Base-by-base conservation (phyloP, 2,888 invertebrate species). In the Ferdinandea cuprea region DNA sequence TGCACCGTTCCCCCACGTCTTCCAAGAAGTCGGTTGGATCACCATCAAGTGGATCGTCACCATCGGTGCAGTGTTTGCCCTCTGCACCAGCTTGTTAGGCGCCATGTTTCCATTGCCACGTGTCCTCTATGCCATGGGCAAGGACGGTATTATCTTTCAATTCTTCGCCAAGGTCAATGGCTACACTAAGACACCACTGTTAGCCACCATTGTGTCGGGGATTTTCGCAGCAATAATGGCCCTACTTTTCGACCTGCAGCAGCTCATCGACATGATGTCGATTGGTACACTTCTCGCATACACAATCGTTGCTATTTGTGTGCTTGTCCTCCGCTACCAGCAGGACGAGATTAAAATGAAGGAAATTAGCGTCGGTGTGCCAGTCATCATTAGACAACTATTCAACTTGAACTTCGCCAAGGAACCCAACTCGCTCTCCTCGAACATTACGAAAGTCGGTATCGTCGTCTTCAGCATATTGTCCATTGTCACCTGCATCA, bases 221-320 rank as follows among this genome's bases (percentile, higher is more conserved):
- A 85, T 95, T 9, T 91, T 97, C 6, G 93, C 96, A 80, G 97
- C 95, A 17, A 69, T 95, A 3, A 96, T 98, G 95, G 96, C 98
- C 0, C 92, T 96, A 0, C 89, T 98, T n/a, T 97, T 98, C 90
- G 95, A 98, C 91, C 92, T 98, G 78, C 94, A 96, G 80, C 97
- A 98, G 88, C 92, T 98, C 72, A 97, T 98, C 80, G 97, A 98
- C 88, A 98, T 98, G 95, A 97, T 98, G 97, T 98, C 98, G 7
- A 98, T 98, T 86, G 97, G 97, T 9, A 97, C 97, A 0, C 92
- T 97, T 1, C 92, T 97, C 63, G 97, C 97, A 0, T 98, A 98
- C 89, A 96, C 97, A 1, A 97, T 98, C 85, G 98, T 98, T 0
- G 96, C 97, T 0, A 94, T 97, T 72, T 96, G 97, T 87, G 97